Conservation (phyloP, 1,140 invertebrate genomes). For the Cydia fagiglandana region DNA sequence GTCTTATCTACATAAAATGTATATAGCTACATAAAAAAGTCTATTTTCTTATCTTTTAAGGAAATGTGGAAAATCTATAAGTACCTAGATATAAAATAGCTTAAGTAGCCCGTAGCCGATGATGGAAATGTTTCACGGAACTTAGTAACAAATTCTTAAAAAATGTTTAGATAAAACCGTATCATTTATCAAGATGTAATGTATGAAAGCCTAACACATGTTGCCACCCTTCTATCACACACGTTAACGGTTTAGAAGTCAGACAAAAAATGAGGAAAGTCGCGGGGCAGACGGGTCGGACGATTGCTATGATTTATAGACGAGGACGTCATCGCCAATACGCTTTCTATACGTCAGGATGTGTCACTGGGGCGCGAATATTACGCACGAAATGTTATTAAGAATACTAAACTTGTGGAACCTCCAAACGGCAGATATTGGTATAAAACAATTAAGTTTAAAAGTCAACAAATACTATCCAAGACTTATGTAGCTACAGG, state of each 20-base stretch:
- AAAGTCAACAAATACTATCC: too few species aligned
- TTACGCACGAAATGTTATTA: neutral
- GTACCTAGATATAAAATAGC: neutral
- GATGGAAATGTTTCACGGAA: neutral
- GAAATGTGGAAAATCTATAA: too few species aligned
- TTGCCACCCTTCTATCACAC: slow-evolving; percentile 61
- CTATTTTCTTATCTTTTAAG: too few species aligned
- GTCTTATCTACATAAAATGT: too few species aligned
- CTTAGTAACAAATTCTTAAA: slow-evolving; percentile 1
- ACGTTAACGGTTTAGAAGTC: slow-evolving; percentile 65
- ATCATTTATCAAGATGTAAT: slow-evolving; percentile 42
- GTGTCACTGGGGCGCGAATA: slow-evolving; percentile 58
- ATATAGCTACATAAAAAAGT: too few species aligned
- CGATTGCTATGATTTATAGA: slow-evolving; percentile 77
- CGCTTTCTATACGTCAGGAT: slow-evolving; percentile 75
- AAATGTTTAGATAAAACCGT: slow-evolving; percentile 26
- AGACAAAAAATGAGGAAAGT: slow-evolving; percentile 76
- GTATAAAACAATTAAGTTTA: neutral
- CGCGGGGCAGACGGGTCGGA: slow-evolving; percentile 65
- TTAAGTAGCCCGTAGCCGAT: neutral
- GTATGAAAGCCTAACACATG: slow-evolving; percentile 46
- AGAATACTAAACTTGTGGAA: neutral
- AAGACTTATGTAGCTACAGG: too few species aligned
- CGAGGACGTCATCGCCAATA: slow-evolving; percentile 71
- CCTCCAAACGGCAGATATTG: neutral